A percentile compares a stretch with the other conserved stretches of the same genome.
These are phyloP conservation scores for Diabrotica virgifera DNA, from an alignment of 1,140 invertebrate genomes.

Conservation along the genomic window DNA sequence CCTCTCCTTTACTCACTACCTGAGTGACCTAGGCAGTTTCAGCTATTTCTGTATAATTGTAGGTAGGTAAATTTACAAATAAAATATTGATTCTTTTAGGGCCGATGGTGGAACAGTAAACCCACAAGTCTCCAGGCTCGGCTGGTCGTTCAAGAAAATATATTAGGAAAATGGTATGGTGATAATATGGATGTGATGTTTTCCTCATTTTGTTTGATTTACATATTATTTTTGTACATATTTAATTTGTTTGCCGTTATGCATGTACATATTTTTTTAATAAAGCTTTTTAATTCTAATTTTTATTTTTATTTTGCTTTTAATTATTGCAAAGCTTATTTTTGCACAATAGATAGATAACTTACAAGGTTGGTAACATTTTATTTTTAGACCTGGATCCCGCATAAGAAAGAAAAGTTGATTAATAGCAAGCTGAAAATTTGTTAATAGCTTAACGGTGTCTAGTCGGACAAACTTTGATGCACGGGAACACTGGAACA, in stretches of 20 bases:
- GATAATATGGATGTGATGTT: constrained; percentile 13
- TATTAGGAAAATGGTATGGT: constrained; percentile 57
- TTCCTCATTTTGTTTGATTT: constrained; percentile 21
- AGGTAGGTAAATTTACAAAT: neutral
- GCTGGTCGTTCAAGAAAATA: constrained; percentile 44
- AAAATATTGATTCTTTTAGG: constrained; percentile 34
- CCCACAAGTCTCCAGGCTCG: constrained; percentile 37
- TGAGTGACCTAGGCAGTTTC: no score
- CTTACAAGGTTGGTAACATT: no score
- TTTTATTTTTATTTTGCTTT: constrained; percentile 17
- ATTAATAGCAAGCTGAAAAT: no score
- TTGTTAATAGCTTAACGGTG: no score
- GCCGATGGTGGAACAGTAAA: constrained; percentile 44
- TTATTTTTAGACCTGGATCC: no score
- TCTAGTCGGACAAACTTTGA: no score
- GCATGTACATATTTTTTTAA: constrained; percentile 35
- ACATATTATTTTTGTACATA: constrained; percentile 17
- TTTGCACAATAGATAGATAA: neutral
- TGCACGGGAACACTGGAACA: no score
- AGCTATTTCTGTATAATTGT: no score
- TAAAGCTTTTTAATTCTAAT: constrained; percentile 30
- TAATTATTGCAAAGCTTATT: neutral
- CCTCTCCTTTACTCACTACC: neutral
- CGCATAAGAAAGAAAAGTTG: no score
- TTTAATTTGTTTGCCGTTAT: constrained; percentile 25